Evolutionary conservation across 2,797 vertebrate species (phyloP), one percentile per base, ranked within the genome.

Genomic region (Tamandua tetradactyla): DNA sequence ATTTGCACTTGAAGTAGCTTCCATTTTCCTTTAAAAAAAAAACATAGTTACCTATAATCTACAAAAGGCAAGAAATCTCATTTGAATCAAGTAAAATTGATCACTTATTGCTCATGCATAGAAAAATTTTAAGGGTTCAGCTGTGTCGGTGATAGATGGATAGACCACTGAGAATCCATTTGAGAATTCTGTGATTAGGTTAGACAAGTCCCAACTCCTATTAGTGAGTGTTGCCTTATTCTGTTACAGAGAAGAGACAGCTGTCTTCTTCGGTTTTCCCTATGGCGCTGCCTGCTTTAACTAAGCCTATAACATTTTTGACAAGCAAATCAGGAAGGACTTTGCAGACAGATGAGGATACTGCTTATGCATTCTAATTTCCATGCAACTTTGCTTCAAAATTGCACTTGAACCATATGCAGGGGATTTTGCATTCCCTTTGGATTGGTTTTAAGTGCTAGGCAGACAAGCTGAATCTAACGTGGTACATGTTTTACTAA

Each of bases 301-400:
- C 93, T 94, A 82, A 96, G 96, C 96, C 87, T 92, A 37, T 68
- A 88, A 62, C 18, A 15, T 96, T 96, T 96, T 5, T 2, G 47
- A 78, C 27, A 95, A 95, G 76, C 32, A 97, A 93, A 98, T 98
- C 90, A 97, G 93, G 92, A 95, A 97, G 74, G 82, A 93, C 91
- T 96, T 96, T 94, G 81, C 76, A 66, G 97, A 96, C 98, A 98
- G 98, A 98, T 98, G 98, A 96, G n/a, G 4, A 44, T 94, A 18
- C 92, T 97, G 91, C 96, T 42, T 96, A 23, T 86, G 95, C 78
- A 62, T 84, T 96, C 92, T 97, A 96, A 98, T 98, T 98, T 96
- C 79, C 87, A 97, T 94, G 74, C 89, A 97, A 20, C 80, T 84
- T 97, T 83, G 79, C 81, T 96, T 90, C 88, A 83, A 91, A 95